Conservation (phyloP, 2,888 invertebrate species). For the Melinaea menophilus region DNA sequence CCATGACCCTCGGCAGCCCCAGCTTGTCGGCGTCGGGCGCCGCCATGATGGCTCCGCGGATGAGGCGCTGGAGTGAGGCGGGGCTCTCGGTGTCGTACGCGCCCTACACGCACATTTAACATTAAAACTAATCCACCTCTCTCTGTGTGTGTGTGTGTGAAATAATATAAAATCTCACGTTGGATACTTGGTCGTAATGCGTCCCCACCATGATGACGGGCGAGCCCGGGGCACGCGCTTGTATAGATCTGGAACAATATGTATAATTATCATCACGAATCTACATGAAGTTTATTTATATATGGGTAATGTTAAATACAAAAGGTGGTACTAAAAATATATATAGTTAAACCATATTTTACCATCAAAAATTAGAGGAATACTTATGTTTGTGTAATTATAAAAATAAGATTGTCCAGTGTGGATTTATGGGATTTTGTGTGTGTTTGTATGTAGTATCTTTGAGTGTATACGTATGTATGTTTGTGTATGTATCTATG, state of each 20-base stretch:
- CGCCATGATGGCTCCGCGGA: constrained; percentile 92
- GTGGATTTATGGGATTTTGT: too few relatives aligned
- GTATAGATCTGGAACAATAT: constrained; percentile 58
- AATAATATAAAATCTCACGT: constrained; percentile 47
- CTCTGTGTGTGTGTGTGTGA: not conserved
- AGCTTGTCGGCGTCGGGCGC: constrained; percentile 97
- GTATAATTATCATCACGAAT: not conserved
- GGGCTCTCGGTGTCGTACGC: constrained; percentile 73
- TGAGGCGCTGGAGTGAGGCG: constrained; percentile 92
- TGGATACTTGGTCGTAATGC: constrained; percentile 90
- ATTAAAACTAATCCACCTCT: too few relatives aligned
- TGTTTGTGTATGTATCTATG: too few relatives aligned
- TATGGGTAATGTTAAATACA: not conserved
- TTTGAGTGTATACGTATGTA: too few relatives aligned
- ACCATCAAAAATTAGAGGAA: too few relatives aligned
- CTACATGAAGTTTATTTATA: not conserved
- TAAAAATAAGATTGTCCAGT: too few relatives aligned
- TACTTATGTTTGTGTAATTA: too few relatives aligned
- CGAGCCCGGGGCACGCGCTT: constrained; percentile 96
- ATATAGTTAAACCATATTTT: too few relatives aligned
- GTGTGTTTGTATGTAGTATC: too few relatives aligned
- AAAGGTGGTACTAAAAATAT: too few relatives aligned
- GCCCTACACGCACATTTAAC: constrained; percentile 27
- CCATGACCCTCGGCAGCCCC: constrained; percentile 94
- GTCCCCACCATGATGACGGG: constrained; percentile 98